These are phyloP conservation scores for Plagiodera versicolora DNA, from an alignment of 2,888 invertebrate species.

Conservation along the genomic window DNA sequence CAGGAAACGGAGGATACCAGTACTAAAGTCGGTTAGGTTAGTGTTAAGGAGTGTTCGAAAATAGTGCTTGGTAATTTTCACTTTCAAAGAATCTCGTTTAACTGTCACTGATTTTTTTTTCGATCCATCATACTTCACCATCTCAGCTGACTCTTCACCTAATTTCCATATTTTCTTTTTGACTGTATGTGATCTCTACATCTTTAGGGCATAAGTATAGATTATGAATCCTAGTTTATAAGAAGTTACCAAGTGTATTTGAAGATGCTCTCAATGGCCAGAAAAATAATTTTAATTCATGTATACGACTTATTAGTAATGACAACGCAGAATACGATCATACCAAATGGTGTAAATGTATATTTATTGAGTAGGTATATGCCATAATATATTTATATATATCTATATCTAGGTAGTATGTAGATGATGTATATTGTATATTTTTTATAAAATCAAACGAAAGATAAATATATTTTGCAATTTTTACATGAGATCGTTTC, in stretches of 20 bases:
- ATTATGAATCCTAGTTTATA: neutral
- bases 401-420: slow-evolving; percentile 27
- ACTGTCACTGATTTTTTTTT: no score
- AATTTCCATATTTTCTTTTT: neutral
- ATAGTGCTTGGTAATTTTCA: slow-evolving; percentile 11
- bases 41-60: slow-evolving; percentile 2
- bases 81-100: neutral
- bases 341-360: slow-evolving; percentile 15
- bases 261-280: slow-evolving; percentile 1
- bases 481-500: no score
- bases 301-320: slow-evolving; percentile 16
- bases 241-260: slow-evolving; percentile 16
- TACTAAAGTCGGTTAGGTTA: slow-evolving; percentile 15
- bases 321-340: neutral
- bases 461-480: slow-evolving; percentile 20
- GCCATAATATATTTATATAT: slow-evolving; percentile 33
- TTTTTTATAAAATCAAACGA: slow-evolving; percentile 24
- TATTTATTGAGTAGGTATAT: slow-evolving; percentile 29
- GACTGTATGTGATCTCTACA: neutral
- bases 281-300: slow-evolving; percentile 17
- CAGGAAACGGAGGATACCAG: slow-evolving; percentile 23
- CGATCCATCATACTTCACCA: no score
- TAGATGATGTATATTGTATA: slow-evolving; percentile 30
- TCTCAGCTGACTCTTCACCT: no score
- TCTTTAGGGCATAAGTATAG: neutral